Conservation (phyloP, 2,888 invertebrate species). For the Meta bourneti region DNA sequence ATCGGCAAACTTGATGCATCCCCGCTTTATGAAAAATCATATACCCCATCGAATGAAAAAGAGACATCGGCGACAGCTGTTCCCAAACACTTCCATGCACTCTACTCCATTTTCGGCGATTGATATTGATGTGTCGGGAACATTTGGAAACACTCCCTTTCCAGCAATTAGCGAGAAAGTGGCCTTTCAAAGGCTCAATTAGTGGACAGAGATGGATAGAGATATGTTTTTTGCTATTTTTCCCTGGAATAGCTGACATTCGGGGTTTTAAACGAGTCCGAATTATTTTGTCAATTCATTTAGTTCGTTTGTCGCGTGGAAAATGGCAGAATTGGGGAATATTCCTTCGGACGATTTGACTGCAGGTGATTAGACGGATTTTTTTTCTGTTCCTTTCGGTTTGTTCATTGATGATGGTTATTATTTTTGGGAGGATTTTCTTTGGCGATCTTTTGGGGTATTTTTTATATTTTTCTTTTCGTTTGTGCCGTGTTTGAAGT, state of each 20-base stretch:
- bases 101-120: constrained; percentile 25
- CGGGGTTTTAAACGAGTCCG: not conserved
- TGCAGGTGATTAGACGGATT: constrained; percentile 11
- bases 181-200: constrained; percentile 44
- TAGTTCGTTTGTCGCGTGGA: not conserved
- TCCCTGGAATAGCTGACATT: not conserved
- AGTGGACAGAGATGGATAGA: not conserved
- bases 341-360: constrained; percentile 6
- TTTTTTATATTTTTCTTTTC: constrained; percentile 18
- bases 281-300: constrained; percentile 37
- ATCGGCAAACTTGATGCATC: constrained; percentile 20
- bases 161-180: constrained; percentile 34
- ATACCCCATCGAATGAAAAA: constrained; percentile 40
- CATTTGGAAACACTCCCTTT: constrained; percentile 44
- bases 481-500: constrained; percentile 36
- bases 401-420: not conserved
- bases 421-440: constrained; percentile 4
- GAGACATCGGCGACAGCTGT: constrained; percentile 45
- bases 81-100: constrained; percentile 9
- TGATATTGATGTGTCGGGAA: constrained; percentile 51
- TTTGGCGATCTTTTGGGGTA: constrained; percentile 11
- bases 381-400: not conserved
- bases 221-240: not conserved
- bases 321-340: constrained; percentile 3
- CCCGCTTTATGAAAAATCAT: constrained; percentile 12